A percentile compares a stretch with the other conserved stretches of the same genome.
Evolutionary conservation across 1,140 invertebrate species (phyloP).

Genomic region (Pristionchus pacificus): DNA sequence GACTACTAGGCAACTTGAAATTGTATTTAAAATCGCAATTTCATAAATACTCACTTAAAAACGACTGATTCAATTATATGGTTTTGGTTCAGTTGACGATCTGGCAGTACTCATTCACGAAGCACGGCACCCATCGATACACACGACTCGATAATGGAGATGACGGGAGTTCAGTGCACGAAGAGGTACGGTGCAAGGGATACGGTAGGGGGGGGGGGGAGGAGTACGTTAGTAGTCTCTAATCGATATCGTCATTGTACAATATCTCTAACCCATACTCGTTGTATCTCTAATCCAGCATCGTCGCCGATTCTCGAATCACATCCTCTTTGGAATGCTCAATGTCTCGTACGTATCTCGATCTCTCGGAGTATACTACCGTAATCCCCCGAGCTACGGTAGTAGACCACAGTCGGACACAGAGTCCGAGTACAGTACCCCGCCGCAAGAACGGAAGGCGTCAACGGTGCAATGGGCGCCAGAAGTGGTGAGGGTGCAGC

Average conservation of each 20-base stretch:
- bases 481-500: no score
- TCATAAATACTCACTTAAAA: no score
- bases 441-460: no score
- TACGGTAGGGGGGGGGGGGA: no score
- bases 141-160: conserved; percentile 34
- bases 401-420: no score
- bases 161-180: conserved; percentile 49
- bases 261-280: background rate
- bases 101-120: conserved; percentile 51
- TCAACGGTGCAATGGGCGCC: no score
- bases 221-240: background rate
- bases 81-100: conserved; percentile 24
- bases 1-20: no score
- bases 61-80: no score
- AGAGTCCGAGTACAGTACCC: no score
- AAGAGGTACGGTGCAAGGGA: conserved; percentile 43
- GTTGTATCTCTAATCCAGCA: background rate
- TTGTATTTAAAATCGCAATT: no score
- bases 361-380: background rate
- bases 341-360: conserved; percentile 12
- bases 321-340: background rate
- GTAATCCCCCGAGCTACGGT: no score
- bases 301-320: conserved; percentile 13
- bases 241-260: background rate
- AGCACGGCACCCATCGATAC: conserved; percentile 36